These are phyloP conservation scores for Thaumatotibia leucotreta DNA, from an alignment of 1,140 invertebrate species.

Conservation along the genomic window DNA sequence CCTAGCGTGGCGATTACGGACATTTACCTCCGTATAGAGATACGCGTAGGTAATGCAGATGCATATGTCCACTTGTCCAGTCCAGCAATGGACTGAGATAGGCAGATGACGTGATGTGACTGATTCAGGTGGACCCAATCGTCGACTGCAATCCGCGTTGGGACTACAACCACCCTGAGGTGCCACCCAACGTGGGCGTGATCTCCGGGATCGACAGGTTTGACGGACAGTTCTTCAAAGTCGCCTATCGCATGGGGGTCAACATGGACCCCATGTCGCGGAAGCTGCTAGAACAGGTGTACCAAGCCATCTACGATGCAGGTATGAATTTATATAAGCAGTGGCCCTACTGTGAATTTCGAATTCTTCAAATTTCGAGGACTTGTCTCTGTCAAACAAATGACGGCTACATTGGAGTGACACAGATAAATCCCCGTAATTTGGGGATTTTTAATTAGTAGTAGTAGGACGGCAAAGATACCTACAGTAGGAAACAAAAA, in stretches of 20 bases:
- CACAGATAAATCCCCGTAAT: too few relatives aligned
- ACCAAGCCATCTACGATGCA: slow-evolving; percentile 55
- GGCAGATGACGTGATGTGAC: too few relatives aligned
- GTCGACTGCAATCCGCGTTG: neutral
- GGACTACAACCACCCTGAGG: neutral
- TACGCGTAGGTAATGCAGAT: neutral
- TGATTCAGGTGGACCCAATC: neutral
- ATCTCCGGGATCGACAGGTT: slow-evolving; percentile 22
- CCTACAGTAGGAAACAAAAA: too few relatives aligned
- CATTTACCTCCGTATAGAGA: too few relatives aligned
- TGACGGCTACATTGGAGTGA: too few relatives aligned
- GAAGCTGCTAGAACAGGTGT: slow-evolving; percentile 50
- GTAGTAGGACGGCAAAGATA: too few relatives aligned
- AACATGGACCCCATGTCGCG: slow-evolving; percentile 64
- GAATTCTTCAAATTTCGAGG: too few relatives aligned
- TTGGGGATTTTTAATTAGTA: too few relatives aligned
- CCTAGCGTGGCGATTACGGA: too few relatives aligned
- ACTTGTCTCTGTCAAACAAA: too few relatives aligned
- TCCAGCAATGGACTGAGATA: neutral
- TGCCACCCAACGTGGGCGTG: neutral
- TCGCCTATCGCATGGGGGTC: slow-evolving; percentile 48
- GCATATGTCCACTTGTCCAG: neutral
- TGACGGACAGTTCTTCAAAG: slow-evolving; percentile 57
- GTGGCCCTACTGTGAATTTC: too few relatives aligned
- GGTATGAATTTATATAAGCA: too few relatives aligned